Evolutionary conservation across 1,140 invertebrate genomes (phyloP), one percentile per base, ranked within the genome.

Genomic region (Drosophila virilis): DNA sequence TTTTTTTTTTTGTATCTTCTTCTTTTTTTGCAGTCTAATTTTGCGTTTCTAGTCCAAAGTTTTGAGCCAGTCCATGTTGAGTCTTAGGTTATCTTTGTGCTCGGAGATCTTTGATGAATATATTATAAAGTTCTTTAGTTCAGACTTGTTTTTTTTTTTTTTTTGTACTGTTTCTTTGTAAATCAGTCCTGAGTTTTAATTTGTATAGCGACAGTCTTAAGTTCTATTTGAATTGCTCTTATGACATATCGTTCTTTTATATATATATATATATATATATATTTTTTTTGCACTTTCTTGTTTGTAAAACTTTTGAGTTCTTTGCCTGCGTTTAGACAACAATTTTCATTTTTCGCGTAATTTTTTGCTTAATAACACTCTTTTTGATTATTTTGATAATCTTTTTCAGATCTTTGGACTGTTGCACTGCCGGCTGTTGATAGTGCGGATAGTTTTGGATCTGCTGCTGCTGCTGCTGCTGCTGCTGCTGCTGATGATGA

Each of bases 381-480:
- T 91, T 91, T 17, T 91, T 91, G 1, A 91, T 70, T 28, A 90
- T 78, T 60, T 83, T 90, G 6, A 91, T 85, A 6, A 91, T 79
- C 71, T 90, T 91, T 28, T 91, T 91, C 7, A 91, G 70, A 15
- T 90, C 79, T 38, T 88, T 90, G 6, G 65, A 57, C 4, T 78
- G 78, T 51, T 85, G 69, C 50, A 74, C 65, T 28, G 76, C 15
- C n/a, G 46, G 55, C 45, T 66, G 64, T 17, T 69, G 65, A 28
- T 70, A 64, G 40, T 37, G 48, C 8, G 72, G 65, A 22, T 66
- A 43, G 32, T 62, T 68, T 32, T 48, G 15, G 15, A 7, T 0
- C 7, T 80, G 80, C 13, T 77, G 60, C 13, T 74, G 52, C 32
- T 71, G 60, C 7, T 71, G 68, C 8, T 71, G 59, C 6, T 13